phyloP scores from a whole-genome alignment of 2,888 invertebrate genomes.

The Fissipunctia ypsillon region DNA sequence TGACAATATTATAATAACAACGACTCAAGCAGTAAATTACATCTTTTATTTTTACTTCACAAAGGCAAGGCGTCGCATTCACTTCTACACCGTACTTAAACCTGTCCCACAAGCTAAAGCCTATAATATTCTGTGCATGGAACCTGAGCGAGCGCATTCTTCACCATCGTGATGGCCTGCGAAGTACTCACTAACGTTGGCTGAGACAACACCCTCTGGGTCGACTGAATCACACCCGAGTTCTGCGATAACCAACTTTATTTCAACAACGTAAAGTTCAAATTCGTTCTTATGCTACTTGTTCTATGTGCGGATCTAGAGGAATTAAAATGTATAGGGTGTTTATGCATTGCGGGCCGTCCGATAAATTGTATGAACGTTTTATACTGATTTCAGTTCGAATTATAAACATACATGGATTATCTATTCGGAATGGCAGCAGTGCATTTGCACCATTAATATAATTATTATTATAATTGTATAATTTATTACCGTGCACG shows the following conservation, averaged over 20 bases:
- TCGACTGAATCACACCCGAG: constrained; percentile 87
- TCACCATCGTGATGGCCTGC: constrained; percentile 84
- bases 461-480: not conserved
- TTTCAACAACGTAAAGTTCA: constrained; percentile 33
- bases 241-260: constrained; percentile 78
- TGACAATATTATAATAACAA: not conserved
- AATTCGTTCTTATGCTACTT: constrained; percentile 11
- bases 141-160: constrained; percentile 77
- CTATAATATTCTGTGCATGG: constrained; percentile 67
- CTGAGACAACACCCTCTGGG: constrained; percentile 84
- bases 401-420: not conserved
- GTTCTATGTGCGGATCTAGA: constrained; percentile 13
- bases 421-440: not conserved
- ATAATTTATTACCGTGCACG: constrained; percentile 16
- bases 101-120: constrained; percentile 59
- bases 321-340: not conserved
- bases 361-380: not conserved
- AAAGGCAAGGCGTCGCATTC: not conserved
- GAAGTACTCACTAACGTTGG: constrained; percentile 85
- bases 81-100: constrained; percentile 4
- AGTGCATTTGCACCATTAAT: constrained; percentile 14
- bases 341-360: constrained; percentile 19
- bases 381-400: not conserved
- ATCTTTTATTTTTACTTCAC: not conserved
- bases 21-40: not conserved